Conservation (phyloP, 2,797 vertebrate genomes). For the Enteromius viviparus region DNA sequence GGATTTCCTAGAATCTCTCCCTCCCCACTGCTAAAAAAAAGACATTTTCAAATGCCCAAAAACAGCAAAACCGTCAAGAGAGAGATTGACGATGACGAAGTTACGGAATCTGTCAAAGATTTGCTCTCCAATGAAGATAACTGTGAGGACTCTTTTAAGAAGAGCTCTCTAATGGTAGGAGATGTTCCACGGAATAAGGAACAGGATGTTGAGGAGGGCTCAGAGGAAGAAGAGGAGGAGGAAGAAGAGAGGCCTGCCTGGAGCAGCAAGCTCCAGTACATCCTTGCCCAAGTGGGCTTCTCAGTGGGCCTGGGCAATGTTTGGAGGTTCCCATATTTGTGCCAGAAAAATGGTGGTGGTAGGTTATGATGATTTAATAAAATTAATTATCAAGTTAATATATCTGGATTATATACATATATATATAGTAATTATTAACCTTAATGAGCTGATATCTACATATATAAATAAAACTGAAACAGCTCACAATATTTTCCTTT, state of each 20-base stretch:
- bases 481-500: background rate
- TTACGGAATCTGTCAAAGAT: slow-evolving; percentile 95
- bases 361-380: slow-evolving; percentile 68
- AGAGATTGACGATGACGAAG: slow-evolving; percentile 95
- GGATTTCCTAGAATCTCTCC: slow-evolving; percentile 37
- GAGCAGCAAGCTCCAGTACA: slow-evolving; percentile 98
- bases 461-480: background rate
- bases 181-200: slow-evolving; percentile 80
- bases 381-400: background rate
- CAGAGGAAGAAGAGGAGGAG: slow-evolving; percentile 82
- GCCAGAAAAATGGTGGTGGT: slow-evolving; percentile 99
- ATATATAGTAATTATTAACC: background rate
- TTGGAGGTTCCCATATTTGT: slow-evolving; percentile 97
- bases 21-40: slow-evolving; percentile 54
- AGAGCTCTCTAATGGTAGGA: slow-evolving; percentile 87
- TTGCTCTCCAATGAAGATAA: slow-evolving; percentile 96
- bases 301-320: slow-evolving; percentile 98
- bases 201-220: slow-evolving; percentile 73
- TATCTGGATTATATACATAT: background rate
- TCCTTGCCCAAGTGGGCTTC: slow-evolving; percentile 98
- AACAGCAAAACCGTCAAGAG: slow-evolving; percentile 95
- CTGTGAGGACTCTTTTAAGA: slow-evolving; percentile 92
- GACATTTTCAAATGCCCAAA: slow-evolving; percentile 87
- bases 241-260: slow-evolving; percentile 88
- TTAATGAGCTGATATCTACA: background rate